Evolutionary conservation across 2,888 invertebrate genomes (phyloP).

Genomic region (Poecilobothrus nobilitatus): DNA sequence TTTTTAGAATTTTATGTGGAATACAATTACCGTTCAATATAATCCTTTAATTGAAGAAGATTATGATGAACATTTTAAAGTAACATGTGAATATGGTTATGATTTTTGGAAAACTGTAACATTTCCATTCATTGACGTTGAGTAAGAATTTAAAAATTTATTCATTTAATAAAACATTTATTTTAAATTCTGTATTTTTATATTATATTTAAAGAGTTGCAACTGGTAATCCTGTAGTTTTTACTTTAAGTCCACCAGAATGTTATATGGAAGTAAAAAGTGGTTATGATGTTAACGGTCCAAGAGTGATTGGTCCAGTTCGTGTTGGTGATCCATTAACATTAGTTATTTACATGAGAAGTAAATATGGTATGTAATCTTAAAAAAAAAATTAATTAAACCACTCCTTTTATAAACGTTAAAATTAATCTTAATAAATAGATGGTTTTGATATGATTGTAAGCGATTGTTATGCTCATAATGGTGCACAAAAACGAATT

Average conservation of each 20-base stretch:
- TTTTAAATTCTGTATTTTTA: constrained; percentile 14
- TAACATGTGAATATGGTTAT: constrained; percentile 91
- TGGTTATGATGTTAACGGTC: constrained; percentile 81
- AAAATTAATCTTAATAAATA: too few species aligned
- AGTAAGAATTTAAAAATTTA: constrained; percentile 56
- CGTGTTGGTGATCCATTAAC: constrained; percentile 88
- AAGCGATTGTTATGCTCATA: constrained; percentile 89
- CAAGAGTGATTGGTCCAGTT: constrained; percentile 78
- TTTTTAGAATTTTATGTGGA: constrained; percentile 96
- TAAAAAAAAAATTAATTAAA: too few species aligned
- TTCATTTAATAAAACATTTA: neutral
- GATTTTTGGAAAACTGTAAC: constrained; percentile 96
- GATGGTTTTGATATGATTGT: constrained; percentile 93
- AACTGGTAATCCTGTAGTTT: constrained; percentile 88
- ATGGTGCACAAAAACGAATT: constrained; percentile 84
- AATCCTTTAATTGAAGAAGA: constrained; percentile 89
- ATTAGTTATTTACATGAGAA: constrained; percentile 87
- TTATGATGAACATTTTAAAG: constrained; percentile 90
- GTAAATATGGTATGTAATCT: constrained; percentile 70
- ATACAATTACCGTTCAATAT: constrained; percentile 90
- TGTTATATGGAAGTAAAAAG: constrained; percentile 93
- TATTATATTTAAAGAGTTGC: constrained; percentile 61
- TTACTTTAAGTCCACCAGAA: constrained; percentile 85
- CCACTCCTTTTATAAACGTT: too few species aligned
- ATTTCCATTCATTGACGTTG: constrained; percentile 87